These are phyloP conservation scores for Trididemnum nubilum DNA, from an alignment of 23 tunicate species.

Conservation along the genomic window DNA sequence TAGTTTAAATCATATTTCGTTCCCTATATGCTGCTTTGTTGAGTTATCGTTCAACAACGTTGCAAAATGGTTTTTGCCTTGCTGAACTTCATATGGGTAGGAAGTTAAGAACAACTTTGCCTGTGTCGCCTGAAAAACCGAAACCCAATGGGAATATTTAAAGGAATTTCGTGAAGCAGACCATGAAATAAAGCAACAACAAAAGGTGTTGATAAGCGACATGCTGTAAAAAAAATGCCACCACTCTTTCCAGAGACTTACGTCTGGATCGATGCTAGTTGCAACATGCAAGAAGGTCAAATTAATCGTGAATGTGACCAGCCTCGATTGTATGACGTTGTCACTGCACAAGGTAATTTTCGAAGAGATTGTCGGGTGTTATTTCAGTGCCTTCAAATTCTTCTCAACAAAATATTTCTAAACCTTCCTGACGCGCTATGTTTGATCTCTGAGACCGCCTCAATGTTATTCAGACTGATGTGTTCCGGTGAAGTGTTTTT, in stretches of 20 bases:
- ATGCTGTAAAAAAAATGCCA: neutral
- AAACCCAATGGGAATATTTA: neutral
- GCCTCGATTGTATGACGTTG: neutral
- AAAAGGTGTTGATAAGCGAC: neutral
- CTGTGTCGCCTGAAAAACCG: neutral
- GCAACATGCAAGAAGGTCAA: neutral
- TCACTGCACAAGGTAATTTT: neutral
- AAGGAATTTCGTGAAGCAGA: neutral
- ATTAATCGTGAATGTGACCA: neutral
- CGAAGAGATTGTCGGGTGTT: neutral
- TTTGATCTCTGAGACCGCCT: no score
- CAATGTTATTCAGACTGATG: no score
- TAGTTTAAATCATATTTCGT: constrained; percentile 16
- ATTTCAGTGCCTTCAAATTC: no score
- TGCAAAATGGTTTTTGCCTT: constrained; percentile 15
- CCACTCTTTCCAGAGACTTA: neutral
- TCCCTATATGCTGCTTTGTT: constrained; percentile 31
- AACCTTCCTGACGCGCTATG: no score
- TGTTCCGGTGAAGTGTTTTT: no score
- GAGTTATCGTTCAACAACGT: constrained; percentile 10
- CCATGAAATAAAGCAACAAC: neutral
- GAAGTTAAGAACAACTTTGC: constrained; percentile 9
- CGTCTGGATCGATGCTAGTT: neutral
- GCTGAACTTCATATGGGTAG: constrained; percentile 25
- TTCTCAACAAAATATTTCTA: no score